Percentiles rank a stretch among this genome's conserved stretches.
phyloP scores from a whole-genome alignment of 2,797 vertebrate genomes.

The Columba guinea region DNA sequence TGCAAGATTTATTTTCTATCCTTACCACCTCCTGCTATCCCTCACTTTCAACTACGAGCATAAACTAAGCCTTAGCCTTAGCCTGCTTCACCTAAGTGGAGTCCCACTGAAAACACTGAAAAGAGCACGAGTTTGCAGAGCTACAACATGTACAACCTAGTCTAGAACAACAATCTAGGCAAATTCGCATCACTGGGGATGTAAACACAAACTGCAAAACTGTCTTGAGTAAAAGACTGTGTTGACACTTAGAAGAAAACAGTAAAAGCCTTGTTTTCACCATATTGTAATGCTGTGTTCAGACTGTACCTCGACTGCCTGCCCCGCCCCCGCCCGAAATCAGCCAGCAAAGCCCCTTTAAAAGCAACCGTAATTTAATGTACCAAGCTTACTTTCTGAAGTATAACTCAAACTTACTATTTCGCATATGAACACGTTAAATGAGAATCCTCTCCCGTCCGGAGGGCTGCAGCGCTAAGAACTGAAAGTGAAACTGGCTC shows the following conservation, averaged over 20 bases:
- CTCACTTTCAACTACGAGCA: neutral
- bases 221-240: neutral
- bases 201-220: neutral
- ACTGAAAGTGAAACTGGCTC: conserved; percentile 5
- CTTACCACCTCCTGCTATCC: neutral
- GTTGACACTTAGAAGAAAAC: neutral
- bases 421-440: neutral
- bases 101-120: neutral
- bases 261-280: neutral
- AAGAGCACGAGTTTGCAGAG: neutral
- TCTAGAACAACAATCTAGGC: neutral
- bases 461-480: neutral
- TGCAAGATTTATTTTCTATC: neutral
- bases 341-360: neutral
- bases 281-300: rapidly evolving
- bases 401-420: neutral
- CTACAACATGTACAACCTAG: neutral
- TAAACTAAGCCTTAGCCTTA: neutral
- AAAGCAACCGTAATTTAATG: neutral
- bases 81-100: neutral
- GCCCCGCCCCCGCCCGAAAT: neutral
- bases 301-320: neutral
- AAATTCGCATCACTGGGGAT: neutral
- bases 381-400: neutral
- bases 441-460: rapidly evolving